Conservation (phyloP, 2,797 vertebrate genomes). For the Lacerta bilineata region DNA sequence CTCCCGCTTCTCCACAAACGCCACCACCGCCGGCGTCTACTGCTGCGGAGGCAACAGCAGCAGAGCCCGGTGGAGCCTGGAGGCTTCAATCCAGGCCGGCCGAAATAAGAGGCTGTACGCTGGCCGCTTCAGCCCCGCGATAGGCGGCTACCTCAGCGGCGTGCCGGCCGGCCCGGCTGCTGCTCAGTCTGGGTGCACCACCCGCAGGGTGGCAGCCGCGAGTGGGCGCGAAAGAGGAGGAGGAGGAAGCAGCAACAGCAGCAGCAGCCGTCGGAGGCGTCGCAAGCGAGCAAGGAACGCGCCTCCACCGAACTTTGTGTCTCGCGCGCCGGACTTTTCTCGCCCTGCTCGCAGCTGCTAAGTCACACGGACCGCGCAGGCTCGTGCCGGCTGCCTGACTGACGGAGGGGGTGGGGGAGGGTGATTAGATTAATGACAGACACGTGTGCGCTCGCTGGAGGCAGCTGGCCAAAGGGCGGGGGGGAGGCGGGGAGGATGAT, state of each 20-base stretch:
- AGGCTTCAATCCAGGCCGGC: slow-evolving; percentile 63
- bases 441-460: background rate
- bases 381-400: background rate
- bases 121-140: slow-evolving; percentile 21
- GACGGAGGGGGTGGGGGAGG: background rate
- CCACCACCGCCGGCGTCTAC: slow-evolving; percentile 11
- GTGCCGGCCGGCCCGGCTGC: background rate
- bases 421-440: background rate
- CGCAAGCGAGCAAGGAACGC: background rate
- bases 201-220: background rate
- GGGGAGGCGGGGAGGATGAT: background rate
- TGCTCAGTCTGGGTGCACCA: background rate
- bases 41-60: slow-evolving; percentile 52
- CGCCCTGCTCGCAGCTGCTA: background rate
- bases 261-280: background rate
- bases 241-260: background rate
- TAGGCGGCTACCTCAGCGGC: background rate
- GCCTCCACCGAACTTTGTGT: background rate
- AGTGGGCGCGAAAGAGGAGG: background rate
- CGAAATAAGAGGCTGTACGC: slow-evolving; percentile 24
- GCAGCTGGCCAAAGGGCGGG: background rate
- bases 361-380: background rate
- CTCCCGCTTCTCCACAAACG: slow-evolving; percentile 14
- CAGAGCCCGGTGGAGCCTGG: slow-evolving; percentile 55
- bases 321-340: background rate